These are phyloP conservation scores for Lepisosteus osseus DNA, from an alignment of 2,113 vertebrate genomes.

Conservation along the genomic window DNA sequence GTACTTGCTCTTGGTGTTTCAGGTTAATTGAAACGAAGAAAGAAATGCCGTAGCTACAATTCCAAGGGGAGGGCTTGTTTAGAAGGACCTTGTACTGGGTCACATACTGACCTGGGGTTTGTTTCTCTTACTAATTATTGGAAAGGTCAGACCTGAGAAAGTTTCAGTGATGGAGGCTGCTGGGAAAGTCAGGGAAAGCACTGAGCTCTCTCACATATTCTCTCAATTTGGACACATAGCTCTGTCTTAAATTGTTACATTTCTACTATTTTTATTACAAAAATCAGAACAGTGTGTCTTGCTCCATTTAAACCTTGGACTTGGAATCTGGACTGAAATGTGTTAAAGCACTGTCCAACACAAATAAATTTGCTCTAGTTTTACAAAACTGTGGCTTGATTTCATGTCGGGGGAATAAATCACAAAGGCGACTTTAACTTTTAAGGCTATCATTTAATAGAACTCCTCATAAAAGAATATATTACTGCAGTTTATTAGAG, in stretches of 20 bases:
- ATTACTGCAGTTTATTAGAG: too few relatives aligned
- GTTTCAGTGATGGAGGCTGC: background rate
- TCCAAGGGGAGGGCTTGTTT: conserved; percentile 7
- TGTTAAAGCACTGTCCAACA: too few relatives aligned
- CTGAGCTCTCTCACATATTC: background rate
- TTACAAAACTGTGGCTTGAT: too few relatives aligned
- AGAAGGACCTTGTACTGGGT: conserved; percentile 18
- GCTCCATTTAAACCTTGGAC: too few relatives aligned
- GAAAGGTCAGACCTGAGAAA: conserved; percentile 26
- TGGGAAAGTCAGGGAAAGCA: background rate
- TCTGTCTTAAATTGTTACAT: background rate
- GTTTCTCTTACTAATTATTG: conserved; percentile 30
- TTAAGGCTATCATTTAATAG: too few relatives aligned
- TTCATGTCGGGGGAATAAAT: too few relatives aligned
- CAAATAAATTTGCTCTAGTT: too few relatives aligned
- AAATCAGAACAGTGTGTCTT: too few relatives aligned
- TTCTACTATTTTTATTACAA: too few relatives aligned
- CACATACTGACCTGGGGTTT: conserved; percentile 31
- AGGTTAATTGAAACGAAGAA: conserved; percentile 60
- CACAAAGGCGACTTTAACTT: too few relatives aligned
- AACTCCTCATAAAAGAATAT: too few relatives aligned
- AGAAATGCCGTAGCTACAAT: conserved; percentile 32
- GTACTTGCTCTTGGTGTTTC: conserved; percentile 35
- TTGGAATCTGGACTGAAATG: too few relatives aligned
- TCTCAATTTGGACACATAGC: background rate